Base-by-base conservation (phyloP, 2,113 vertebrate species). In the Rhizomys pruinosus region DNA sequence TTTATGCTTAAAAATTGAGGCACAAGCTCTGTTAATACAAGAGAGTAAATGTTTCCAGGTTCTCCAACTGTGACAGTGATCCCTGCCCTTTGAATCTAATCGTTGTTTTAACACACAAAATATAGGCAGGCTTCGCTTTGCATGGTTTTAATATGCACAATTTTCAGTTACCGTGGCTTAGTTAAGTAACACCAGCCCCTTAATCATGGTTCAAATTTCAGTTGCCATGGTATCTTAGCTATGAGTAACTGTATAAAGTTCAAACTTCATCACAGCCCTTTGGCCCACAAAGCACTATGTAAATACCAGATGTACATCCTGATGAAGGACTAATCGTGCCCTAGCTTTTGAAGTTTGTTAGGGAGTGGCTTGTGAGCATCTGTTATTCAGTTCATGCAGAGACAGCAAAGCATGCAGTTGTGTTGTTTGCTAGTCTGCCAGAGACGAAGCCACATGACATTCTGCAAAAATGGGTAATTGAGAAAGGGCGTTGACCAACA, bases 1-100 rank as follows among this genome's bases (percentile, higher is more conserved):
- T 81, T 78, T 92, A 59, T 68, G n/a, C n/a, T 77, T 74, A 86
- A 74, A 95, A 89, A 86, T 32, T 16, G 23, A 91, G 61, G 81
- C 34, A 69, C 0, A 25, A 89, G 6, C 55, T 71, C 92, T 90
- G 4, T 63, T 82, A 19, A 88, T 73, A 52, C 2, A 74, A 63
- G 74, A 77, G 76, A 88, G 23, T 84, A 79, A 61, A 55, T 87
- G 42, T 55, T 63, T 79, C 64, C 61, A 80, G 1, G 3, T 82
- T 91, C 37, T 87, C 47, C 29, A 61, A 29, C 25, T 71, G 5
- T 79, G 64, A 80, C 44, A 74, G 22, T 11, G 16, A 66, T 39
- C 16, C 6, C 4, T 9, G 27, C 3, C 47, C 15, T 92, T 96
- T 73, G 76, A 59, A 74, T 59, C 80, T 84, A 55, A 84, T 11